Evolutionary conservation across 2,113 vertebrate species (phyloP).

Genomic region (Notarius quadriscutis): DNA sequence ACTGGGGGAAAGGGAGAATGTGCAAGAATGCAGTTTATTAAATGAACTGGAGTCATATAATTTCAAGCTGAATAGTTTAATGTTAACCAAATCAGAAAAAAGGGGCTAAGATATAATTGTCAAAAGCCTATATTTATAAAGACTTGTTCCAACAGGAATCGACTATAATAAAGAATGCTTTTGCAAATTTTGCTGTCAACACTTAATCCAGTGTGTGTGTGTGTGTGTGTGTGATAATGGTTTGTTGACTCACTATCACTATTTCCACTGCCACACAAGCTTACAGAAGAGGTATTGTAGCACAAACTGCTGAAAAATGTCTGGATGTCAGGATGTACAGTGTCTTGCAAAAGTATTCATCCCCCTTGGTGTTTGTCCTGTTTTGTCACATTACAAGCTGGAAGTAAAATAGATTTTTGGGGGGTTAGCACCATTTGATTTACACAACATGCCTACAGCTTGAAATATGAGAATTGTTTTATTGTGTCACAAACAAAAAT

Average conservation of each 20-base stretch:
- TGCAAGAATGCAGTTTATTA: not conserved
- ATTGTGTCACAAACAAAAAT: too few species aligned
- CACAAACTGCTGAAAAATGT: too few species aligned
- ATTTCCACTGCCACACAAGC: not conserved
- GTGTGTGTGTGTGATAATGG: not conserved
- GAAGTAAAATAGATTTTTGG: too few species aligned
- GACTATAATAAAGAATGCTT: not conserved
- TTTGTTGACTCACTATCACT: not conserved
- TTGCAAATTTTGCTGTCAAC: not conserved
- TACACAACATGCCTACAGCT: too few species aligned
- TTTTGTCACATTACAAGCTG: too few species aligned
- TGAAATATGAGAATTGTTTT: too few species aligned
- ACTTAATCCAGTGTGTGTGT: not conserved
- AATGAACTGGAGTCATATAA: not conserved
- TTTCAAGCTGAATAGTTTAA: not conserved
- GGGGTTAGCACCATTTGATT: too few species aligned
- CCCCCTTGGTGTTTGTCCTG: too few species aligned
- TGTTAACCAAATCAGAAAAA: not conserved
- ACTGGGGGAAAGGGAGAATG: slow-evolving; percentile 60
- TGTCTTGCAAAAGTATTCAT: too few species aligned
- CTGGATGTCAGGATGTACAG: too few species aligned
- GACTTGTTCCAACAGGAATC: not conserved
- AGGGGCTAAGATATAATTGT: not conserved
- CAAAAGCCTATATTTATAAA: not conserved
- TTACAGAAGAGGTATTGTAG: too few species aligned